These are phyloP conservation scores for Salvelinus namaycush DNA, from an alignment of 2,113 vertebrate species.

Conservation along the genomic window DNA sequence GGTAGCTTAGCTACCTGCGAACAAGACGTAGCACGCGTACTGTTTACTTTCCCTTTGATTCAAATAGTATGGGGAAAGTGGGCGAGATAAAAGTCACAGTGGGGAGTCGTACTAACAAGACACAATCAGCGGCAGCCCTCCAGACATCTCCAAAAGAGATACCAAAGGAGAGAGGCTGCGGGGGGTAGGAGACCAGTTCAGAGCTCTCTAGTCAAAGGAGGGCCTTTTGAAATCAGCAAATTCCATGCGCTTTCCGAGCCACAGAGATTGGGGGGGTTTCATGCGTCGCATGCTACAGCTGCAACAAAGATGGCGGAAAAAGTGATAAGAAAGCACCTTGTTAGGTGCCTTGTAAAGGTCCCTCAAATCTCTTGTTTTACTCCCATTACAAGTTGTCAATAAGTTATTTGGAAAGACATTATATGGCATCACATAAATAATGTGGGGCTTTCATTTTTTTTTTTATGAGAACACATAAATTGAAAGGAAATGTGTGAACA, in stretches of 20 bases:
- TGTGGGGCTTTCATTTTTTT: no score
- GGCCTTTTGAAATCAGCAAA: constrained; percentile 25
- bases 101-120: constrained; percentile 45
- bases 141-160: constrained; percentile 39
- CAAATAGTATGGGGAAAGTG: constrained; percentile 43
- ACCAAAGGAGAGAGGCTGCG: constrained; percentile 42
- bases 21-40: constrained; percentile 24
- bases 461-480: no score
- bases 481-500: no score
- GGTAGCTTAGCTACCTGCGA: constrained; percentile 13
- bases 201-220: constrained; percentile 33
- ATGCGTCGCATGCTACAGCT: constrained; percentile 1
- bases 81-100: constrained; percentile 45
- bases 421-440: no score
- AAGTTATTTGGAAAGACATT: no score
- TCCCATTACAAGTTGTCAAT: no score
- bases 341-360: no score
- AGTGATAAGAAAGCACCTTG: no score
- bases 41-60: constrained; percentile 38
- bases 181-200: constrained; percentile 40
- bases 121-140: constrained; percentile 53
- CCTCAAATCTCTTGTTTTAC: no score
- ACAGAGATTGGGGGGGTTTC: not conserved
- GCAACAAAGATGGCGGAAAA: not conserved
- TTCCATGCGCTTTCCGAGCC: constrained; percentile 16